Conservation (phyloP, 92 coral and sea anemone species). For the Chrysogorgia sp. region DNA sequence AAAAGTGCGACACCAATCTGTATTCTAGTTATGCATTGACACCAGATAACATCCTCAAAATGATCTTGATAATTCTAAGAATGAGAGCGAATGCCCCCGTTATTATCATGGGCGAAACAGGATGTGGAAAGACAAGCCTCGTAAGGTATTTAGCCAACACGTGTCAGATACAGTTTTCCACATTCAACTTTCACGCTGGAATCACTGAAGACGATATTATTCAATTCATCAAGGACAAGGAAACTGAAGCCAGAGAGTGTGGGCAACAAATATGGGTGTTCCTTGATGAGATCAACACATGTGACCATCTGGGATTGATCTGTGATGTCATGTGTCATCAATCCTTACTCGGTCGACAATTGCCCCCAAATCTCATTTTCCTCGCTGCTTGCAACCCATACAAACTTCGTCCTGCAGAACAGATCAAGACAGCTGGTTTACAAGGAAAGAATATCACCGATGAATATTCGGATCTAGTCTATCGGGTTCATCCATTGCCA, state of each 20-base stretch:
- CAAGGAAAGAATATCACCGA: constrained; percentile 70
- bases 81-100: constrained; percentile 80
- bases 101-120: constrained; percentile 91
- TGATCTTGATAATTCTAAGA: constrained; percentile 77
- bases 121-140: constrained; percentile 86
- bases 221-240: constrained; percentile 55
- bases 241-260: constrained; percentile 45
- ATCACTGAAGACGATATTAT: constrained; percentile 69
- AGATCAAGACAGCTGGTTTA: constrained; percentile 65
- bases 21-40: constrained; percentile 70
- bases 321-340: constrained; percentile 86
- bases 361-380: constrained; percentile 71
- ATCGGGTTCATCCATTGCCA: constrained; percentile 84
- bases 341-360: constrained; percentile 71
- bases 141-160: constrained; percentile 76
- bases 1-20: background rate
- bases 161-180: constrained; percentile 64
- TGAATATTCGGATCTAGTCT: constrained; percentile 78
- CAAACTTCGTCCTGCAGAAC: constrained; percentile 66
- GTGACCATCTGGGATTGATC: constrained; percentile 76
- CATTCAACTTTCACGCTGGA: constrained; percentile 79
- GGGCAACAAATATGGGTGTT: constrained; percentile 71
- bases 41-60: constrained; percentile 80
- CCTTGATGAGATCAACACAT: constrained; percentile 83
- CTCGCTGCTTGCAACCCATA: constrained; percentile 98